Base-by-base conservation (phyloP, 2,113 vertebrate genomes). In the Stictonetta naevosa region DNA sequence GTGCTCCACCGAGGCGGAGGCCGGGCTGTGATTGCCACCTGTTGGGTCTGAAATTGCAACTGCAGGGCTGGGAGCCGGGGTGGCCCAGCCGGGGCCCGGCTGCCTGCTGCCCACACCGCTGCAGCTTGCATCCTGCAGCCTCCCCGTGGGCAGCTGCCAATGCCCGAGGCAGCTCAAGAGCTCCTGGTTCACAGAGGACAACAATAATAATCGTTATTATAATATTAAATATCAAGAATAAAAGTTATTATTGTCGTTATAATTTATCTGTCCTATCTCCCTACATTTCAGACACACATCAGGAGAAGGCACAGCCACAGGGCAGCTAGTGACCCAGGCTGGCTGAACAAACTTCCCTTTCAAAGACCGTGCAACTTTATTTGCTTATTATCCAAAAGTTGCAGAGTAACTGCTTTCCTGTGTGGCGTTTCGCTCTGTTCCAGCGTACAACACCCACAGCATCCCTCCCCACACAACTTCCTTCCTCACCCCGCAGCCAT, bases 11-110 rank as follows among this genome's bases (percentile, higher is more conserved):
- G 25, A 71, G 40, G 40, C 29, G 19, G 80, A 88, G 67, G n/a
- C 87, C 23, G 6, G 87, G 73, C 15, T 50, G 38, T 5, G 33
- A 82, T 93, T 96, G 95, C 90, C 91, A 86, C 82, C 93, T 94
- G 63, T 96, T 89, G 94, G 94, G 87, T 93, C 28, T 85, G 79
- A n/a, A 67, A 82, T 6, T 4, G 86, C 83, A 92, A 55, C 52
- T 92, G 83, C 86, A 73, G 68, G 56, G 36, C 46, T 8, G 2
- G 60, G 52, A 72, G 16, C 21, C 46, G 31, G 50, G 68, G 46
- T 48, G 46, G 20, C 20, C 46, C 20, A 21, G 25, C 34, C 14
- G 36, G 7, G 36, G 34, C 34, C 34, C 3, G 46, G 46, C 46
- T 48, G 46, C 46, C 46, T 48, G 46, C 46, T 46, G 46, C 46